Evolutionary conservation across 2,888 invertebrate species (phyloP).

Genomic region (Belgica antarctica): DNA sequence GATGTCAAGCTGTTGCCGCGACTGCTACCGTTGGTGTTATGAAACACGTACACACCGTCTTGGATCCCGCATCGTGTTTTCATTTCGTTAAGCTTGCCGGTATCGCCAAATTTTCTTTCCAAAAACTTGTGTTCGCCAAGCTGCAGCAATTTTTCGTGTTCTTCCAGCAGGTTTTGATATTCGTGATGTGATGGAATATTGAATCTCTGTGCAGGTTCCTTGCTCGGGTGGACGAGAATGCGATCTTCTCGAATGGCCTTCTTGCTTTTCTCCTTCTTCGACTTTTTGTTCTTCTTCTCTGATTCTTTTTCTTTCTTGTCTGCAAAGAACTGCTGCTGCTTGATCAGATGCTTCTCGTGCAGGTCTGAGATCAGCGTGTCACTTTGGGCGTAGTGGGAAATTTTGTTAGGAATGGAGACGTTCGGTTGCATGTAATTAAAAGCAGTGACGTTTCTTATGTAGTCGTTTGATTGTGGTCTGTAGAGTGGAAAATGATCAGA

Average conservation of each 20-base stretch:
- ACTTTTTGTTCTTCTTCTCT: constrained; percentile 44
- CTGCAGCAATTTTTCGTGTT: constrained; percentile 38
- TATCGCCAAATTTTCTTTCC: constrained; percentile 47
- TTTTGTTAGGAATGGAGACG: neutral
- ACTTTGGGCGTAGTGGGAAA: neutral
- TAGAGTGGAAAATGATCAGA: no score
- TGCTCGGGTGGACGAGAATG: neutral
- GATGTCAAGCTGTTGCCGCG: constrained; percentile 45
- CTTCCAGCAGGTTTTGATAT: constrained; percentile 46
- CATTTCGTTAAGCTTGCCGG: constrained; percentile 24
- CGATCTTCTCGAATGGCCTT: constrained; percentile 36
- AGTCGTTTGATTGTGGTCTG: constrained; percentile 25
- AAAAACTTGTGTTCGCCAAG: constrained; percentile 22
- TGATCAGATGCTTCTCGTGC: neutral
- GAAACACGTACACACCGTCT: constrained; percentile 34
- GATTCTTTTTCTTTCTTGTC: constrained; percentile 45
- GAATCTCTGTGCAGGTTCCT: constrained; percentile 45
- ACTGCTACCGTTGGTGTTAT: constrained; percentile 44
- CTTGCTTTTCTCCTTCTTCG: constrained; percentile 34
- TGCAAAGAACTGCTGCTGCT: constrained; percentile 18
- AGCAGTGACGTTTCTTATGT: constrained; percentile 3
- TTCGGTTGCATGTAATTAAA: constrained; percentile 30
- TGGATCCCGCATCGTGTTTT: constrained; percentile 12
- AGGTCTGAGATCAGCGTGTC: neutral
- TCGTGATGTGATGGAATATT: constrained; percentile 45